Evolutionary conservation across 1,140 invertebrate genomes (phyloP).

Genomic region (Mizuhopecten yessoensis): DNA sequence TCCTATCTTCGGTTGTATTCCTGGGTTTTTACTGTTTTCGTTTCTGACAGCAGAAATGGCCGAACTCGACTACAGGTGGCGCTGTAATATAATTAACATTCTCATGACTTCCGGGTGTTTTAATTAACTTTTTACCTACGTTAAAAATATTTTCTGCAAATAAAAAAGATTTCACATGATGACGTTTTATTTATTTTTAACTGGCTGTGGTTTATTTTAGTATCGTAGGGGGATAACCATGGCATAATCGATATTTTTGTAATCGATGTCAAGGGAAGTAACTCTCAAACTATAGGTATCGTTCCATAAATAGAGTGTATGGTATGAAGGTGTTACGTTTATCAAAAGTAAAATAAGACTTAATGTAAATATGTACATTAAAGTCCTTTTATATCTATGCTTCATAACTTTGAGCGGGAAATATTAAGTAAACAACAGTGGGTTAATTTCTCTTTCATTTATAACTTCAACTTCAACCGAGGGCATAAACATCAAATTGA

Average conservation of each 20-base stretch:
- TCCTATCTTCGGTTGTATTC: not conserved
- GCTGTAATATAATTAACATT: conserved; percentile 28
- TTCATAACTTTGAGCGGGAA: too few species aligned
- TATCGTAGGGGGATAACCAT: not conserved
- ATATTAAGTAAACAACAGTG: too few species aligned
- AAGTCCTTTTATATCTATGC: too few species aligned
- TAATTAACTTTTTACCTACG: not conserved
- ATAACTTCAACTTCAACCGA: too few species aligned
- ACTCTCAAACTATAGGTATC: not conserved
- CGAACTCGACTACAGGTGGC: not conserved
- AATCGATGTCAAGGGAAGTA: not conserved
- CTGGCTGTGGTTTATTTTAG: not conserved
- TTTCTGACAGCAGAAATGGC: conserved; percentile 3
- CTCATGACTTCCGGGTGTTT: conserved; percentile 7
- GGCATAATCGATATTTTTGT: not conserved
- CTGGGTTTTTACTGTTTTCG: conserved; percentile 34
- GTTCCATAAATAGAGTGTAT: not conserved
- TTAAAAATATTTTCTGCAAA: not conserved
- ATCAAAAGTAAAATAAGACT: too few species aligned
- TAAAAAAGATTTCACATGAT: not conserved
- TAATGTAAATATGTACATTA: too few species aligned
- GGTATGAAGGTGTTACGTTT: too few species aligned
- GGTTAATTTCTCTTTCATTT: too few species aligned
- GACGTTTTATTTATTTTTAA: not conserved
- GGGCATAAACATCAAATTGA: too few species aligned